These are phyloP conservation scores for Petrolisthes manimaculis DNA, from an alignment of 2,888 invertebrate genomes.

Conservation along the genomic window DNA sequence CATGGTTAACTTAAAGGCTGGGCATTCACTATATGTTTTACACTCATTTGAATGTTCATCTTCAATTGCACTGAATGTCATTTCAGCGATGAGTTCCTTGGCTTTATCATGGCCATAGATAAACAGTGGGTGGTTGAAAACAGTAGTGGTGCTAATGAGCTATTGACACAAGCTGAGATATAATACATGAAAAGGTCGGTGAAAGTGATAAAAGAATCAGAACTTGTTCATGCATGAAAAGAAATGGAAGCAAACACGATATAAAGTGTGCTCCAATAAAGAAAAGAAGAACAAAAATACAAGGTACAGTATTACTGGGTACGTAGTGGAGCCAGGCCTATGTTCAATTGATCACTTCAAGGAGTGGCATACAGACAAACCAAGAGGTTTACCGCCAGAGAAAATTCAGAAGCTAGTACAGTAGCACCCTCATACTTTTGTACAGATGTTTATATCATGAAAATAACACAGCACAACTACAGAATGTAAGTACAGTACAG, in stretches of 20 bases:
- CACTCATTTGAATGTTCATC: background rate
- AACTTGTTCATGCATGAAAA: too few species aligned
- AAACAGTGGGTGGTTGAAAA: background rate
- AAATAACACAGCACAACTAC: too few species aligned
- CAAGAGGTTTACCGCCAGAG: too few species aligned
- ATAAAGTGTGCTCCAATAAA: background rate
- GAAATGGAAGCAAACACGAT: background rate
- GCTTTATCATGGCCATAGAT: background rate
- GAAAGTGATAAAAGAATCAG: too few species aligned
- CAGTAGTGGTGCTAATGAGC: background rate
- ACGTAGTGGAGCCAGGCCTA: background rate
- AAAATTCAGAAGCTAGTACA: too few species aligned
- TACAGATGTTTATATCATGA: too few species aligned
- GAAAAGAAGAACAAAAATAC: slow-evolving; percentile 8
- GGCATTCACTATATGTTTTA: background rate
- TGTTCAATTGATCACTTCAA: slow-evolving; percentile 2
- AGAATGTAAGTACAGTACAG: too few species aligned
- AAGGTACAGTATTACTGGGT: background rate
- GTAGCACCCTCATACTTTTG: too few species aligned
- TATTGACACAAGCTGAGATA: background rate
- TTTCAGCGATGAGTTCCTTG: background rate
- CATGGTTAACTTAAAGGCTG: slow-evolving; percentile 15
- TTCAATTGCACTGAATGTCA: background rate
- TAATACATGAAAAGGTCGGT: too few species aligned
- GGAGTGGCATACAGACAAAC: too few species aligned